phyloP scores from a whole-genome alignment of 1,140 invertebrate species.

The Drosophila bifasciata region DNA sequence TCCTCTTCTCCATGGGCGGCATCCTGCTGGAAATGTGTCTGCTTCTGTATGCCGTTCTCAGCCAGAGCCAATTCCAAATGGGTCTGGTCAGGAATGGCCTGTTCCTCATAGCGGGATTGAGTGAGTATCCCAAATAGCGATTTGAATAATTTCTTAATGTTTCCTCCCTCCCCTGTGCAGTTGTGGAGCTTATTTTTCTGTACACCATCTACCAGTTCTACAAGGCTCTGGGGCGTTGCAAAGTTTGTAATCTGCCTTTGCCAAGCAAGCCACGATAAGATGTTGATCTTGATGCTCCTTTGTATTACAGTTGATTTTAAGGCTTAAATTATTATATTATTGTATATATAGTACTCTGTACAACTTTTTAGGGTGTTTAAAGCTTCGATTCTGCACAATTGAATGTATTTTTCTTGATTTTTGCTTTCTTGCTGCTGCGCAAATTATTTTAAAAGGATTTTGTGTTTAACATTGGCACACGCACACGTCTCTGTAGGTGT shows the following conservation, averaged over 20 bases:
- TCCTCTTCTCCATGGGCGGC: slow-evolving; percentile 52
- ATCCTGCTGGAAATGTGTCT: slow-evolving; percentile 44
- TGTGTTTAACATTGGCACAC: slow-evolving; percentile 48
- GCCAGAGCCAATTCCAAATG: slow-evolving; percentile 19
- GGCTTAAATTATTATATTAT: too few species aligned
- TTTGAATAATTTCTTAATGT: neutral
- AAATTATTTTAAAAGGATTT: slow-evolving; percentile 82
- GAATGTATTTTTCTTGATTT: slow-evolving; percentile 20
- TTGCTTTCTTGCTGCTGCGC: slow-evolving; percentile 25
- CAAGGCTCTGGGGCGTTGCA: slow-evolving; percentile 9
- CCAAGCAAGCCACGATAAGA: too few species aligned
- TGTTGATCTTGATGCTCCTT: too few species aligned
- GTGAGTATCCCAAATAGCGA: slow-evolving; percentile 12
- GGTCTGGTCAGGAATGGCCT: slow-evolving; percentile 39
- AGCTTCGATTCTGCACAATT: neutral
- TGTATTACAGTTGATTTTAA: too few species aligned
- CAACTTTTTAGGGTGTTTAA: slow-evolving; percentile 9
- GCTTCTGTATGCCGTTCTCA: slow-evolving; percentile 48
- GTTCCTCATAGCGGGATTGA: slow-evolving; percentile 23
- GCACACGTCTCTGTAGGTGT: slow-evolving; percentile 6
- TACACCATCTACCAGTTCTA: slow-evolving; percentile 58
- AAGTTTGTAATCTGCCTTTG: neutral
- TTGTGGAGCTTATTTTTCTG: slow-evolving; percentile 49
- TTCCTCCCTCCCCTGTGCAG: slow-evolving; percentile 10
- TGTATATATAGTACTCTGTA: neutral